Evolutionary conservation across 2,113 vertebrate species (phyloP), one percentile per base, ranked within the genome.

Genomic region (Carettochelys insculpta): DNA sequence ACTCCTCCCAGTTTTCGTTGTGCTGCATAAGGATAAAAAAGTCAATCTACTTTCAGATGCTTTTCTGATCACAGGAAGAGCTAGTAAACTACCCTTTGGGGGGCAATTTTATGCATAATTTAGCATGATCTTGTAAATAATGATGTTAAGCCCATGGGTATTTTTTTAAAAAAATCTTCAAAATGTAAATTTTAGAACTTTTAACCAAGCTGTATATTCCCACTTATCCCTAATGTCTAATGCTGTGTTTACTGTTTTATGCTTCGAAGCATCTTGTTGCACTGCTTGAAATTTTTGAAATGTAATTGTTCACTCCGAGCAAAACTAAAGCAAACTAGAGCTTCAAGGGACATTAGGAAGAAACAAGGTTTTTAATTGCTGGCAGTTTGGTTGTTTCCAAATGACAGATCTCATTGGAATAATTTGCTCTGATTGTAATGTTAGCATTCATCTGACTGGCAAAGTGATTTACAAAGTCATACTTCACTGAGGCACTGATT

Each of bases 381-480:
- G 97, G 97, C 97, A 97, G 97, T 97, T 98, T 98, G 97, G 97
- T 96, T 97, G 97, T 98, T 98, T 98, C 96, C 97, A 98, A 98
- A 98, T 97, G 97, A 97, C 97, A 98, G 98, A 98, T 97, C 97
- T 97, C 95, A 97, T 97, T 97, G 97, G 94, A 94, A 96, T 98
- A 97, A 98, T 97, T 98, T 97, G 90, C 96, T 89, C 93, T 98
- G 98, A 98, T 98, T 97, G 97, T 97, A 97, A 96, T 94, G 73
- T 97, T 97, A 94, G 96, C 96, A 90, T 98, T 98, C 95, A 91
- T 97, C 93, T 97, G 97, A 93, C 97, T 97, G 97, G 97, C 97
- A 96, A 96, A 97, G 94, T 91, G 54, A 96, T 96, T 97, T 97
- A 97, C 96, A 97, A 95, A 98, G 97, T 97, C 96, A 97, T 97